A percentile compares a stretch with the other conserved stretches of the same genome.
phyloP scores from a whole-genome alignment of 2,113 vertebrate genomes.

The Nycticebus coucang region DNA sequence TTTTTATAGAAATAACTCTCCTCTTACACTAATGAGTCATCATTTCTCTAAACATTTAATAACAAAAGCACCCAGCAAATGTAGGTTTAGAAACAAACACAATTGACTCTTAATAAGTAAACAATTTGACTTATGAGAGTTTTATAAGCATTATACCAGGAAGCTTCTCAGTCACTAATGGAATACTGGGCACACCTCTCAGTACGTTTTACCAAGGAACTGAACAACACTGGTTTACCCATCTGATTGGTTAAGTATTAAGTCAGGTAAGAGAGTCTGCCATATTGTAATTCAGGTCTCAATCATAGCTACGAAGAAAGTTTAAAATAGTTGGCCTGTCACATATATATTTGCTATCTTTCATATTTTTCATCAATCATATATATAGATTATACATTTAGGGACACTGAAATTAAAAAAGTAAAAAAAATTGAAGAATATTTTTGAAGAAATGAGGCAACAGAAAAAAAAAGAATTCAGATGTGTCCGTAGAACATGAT shows the following conservation, averaged over 20 bases:
- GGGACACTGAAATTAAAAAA: background rate
- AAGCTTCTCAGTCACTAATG: background rate
- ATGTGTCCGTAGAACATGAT: background rate
- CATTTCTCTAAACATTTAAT: background rate
- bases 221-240: background rate
- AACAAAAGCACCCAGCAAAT: background rate
- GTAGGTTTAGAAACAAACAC: background rate
- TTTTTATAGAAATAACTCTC: background rate
- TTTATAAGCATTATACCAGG: background rate
- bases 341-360: background rate
- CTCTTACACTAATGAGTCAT: background rate
- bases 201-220: background rate
- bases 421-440: background rate
- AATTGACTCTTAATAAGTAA: background rate
- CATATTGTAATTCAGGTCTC: background rate
- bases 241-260: background rate
- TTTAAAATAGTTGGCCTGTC: background rate
- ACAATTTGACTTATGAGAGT: background rate
- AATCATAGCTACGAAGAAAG: background rate
- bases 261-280: background rate
- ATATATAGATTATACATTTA: background rate
- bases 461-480: conserved; percentile 1
- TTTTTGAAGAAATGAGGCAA: background rate
- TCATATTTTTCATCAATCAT: background rate
- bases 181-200: background rate